These are phyloP conservation scores for Ylistrum balloti DNA, from an alignment of 1,140 invertebrate species.

Conservation along the genomic window DNA sequence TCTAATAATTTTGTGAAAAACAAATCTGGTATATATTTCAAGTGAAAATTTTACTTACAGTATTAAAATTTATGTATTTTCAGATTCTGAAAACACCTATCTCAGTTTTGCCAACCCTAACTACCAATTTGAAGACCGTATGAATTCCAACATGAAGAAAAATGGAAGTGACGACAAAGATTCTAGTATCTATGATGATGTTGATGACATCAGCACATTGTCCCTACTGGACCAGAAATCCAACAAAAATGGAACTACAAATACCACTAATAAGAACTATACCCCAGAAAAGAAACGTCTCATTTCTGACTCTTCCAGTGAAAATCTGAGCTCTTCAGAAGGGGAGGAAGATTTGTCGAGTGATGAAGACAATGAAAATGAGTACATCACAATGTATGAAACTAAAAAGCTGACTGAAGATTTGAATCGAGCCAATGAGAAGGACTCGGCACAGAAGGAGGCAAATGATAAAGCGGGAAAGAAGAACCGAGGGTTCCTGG, in stretches of 20 bases:
- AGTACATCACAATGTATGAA: slow-evolving; percentile 53
- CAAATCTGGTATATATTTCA: neutral
- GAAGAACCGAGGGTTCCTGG: slow-evolving; percentile 70
- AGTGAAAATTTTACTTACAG: neutral
- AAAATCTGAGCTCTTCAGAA: slow-evolving; percentile 57
- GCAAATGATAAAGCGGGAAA: slow-evolving; percentile 45
- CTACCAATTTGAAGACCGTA: slow-evolving; percentile 69
- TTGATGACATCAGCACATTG: slow-evolving; percentile 51
- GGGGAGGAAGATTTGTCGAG: slow-evolving; percentile 61
- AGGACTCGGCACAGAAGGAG: slow-evolving; percentile 44
- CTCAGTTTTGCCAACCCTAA: slow-evolving; percentile 77
- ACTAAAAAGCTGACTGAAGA: slow-evolving; percentile 57
- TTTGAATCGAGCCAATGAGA: slow-evolving; percentile 43
- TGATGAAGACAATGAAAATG: slow-evolving; percentile 57
- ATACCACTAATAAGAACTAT: slow-evolving; percentile 47
- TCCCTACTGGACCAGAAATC: slow-evolving; percentile 48
- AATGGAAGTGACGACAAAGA: slow-evolving; percentile 50
- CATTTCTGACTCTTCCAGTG: slow-evolving; percentile 53
- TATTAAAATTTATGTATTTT: slow-evolving; percentile 44
- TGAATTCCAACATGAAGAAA: slow-evolving; percentile 57
- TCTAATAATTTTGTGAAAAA: no score
- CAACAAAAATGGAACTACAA: slow-evolving; percentile 54
- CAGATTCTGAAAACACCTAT: slow-evolving; percentile 74
- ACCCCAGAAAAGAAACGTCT: slow-evolving; percentile 46
- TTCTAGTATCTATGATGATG: slow-evolving; percentile 63